Percentiles rank a stretch among this genome's conserved stretches.
phyloP scores from a whole-genome alignment of 2,113 vertebrate species.

The Ciconia stormi region DNA sequence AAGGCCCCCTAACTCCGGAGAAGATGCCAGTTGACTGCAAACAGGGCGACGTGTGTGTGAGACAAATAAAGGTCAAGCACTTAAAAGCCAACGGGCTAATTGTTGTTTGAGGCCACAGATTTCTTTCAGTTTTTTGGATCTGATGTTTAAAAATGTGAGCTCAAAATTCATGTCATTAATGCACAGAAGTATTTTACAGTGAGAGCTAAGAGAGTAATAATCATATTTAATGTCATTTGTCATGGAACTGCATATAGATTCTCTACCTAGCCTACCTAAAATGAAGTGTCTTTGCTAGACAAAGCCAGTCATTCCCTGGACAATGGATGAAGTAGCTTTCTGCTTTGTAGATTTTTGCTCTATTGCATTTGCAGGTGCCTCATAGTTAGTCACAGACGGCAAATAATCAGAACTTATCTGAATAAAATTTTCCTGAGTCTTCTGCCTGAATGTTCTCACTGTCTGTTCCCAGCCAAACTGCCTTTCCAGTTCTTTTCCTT shows the following conservation, averaged over 20 bases:
- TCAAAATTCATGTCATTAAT: constrained; percentile 20
- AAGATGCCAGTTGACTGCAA: neutral
- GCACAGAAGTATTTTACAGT: neutral
- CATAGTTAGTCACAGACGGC: neutral
- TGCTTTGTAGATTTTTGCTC: constrained; percentile 56
- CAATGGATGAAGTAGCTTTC: constrained; percentile 2
- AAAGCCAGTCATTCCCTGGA: neutral
- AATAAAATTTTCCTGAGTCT: constrained; percentile 55
- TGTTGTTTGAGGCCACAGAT: neutral
- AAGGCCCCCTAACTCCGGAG: neutral
- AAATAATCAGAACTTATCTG: constrained; percentile 54
- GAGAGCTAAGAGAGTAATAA: neutral
- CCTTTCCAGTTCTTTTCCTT: constrained; percentile 44
- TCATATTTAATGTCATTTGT: neutral
- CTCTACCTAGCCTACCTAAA: neutral
- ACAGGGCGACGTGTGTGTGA: neutral
- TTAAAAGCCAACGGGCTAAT: neutral
- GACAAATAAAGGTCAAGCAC: neutral
- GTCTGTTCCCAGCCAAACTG: constrained; percentile 34
- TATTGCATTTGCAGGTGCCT: constrained; percentile 65
- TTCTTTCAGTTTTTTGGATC: neutral
- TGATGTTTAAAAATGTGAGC: neutral
- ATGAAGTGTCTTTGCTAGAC: neutral
- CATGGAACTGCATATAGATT: neutral
- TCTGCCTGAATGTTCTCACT: constrained; percentile 15